These are phyloP conservation scores for Crocallis elinguaria DNA, from an alignment of 2,888 invertebrate genomes.

Conservation along the genomic window DNA sequence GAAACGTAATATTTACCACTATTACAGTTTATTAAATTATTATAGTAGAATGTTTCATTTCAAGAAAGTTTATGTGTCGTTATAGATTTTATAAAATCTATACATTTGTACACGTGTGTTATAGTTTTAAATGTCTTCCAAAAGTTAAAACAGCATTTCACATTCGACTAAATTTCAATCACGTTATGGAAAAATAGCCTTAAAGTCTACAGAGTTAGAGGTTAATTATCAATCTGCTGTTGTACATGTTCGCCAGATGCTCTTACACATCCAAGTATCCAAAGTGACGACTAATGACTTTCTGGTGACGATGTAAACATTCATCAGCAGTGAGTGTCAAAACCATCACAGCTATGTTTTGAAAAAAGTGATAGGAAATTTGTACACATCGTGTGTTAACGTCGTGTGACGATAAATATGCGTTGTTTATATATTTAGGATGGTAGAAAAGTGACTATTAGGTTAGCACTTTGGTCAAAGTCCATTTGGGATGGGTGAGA, in stretches of 20 bases:
- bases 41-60: too few relatives aligned
- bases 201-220: not conserved
- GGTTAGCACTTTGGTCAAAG: not conserved
- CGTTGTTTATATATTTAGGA: not conserved
- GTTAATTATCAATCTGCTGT: not conserved
- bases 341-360: constrained; percentile 62
- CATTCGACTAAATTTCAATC: too few relatives aligned
- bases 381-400: constrained; percentile 46
- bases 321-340: constrained; percentile 70
- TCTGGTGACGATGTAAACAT: constrained; percentile 78
- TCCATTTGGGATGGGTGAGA: too few relatives aligned
- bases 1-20: too few relatives aligned
- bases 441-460: not conserved
- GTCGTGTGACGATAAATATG: constrained; percentile 1
- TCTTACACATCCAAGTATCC: constrained; percentile 52
- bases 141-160: too few relatives aligned
- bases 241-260: constrained; percentile 74
- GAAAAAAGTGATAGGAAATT: constrained; percentile 55
- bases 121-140: too few relatives aligned
- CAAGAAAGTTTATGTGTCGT: too few relatives aligned
- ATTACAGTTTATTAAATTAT: too few relatives aligned
- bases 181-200: not conserved
- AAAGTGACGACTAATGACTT: constrained; percentile 77
- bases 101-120: too few relatives aligned
- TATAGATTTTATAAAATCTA: too few relatives aligned